These are phyloP conservation scores for Pseudonaja textilis DNA, from an alignment of 2,113 vertebrate genomes.

Conservation along the genomic window DNA sequence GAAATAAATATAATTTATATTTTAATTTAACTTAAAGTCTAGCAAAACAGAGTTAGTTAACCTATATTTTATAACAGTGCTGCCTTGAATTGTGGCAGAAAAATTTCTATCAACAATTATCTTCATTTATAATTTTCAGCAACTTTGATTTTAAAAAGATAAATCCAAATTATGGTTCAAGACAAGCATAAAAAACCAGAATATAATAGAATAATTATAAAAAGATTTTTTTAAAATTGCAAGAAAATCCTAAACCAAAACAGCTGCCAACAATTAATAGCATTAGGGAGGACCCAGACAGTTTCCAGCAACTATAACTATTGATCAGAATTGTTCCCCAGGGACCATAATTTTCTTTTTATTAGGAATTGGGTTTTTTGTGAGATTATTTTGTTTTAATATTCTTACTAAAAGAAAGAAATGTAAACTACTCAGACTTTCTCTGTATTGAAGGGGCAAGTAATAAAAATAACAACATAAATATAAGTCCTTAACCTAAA, in stretches of 20 bases:
- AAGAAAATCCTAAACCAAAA: not conserved
- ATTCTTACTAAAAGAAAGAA: not conserved
- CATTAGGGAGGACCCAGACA: not conserved
- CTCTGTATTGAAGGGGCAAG: not conserved
- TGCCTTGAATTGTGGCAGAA: not conserved
- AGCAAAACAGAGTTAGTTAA: not conserved
- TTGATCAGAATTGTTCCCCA: not conserved
- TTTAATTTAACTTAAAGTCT: not conserved
- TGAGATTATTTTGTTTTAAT: not conserved
- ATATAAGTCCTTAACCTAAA: not conserved
- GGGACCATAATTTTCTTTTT: not conserved
- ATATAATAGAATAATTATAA: not conserved
- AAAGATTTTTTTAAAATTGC: not conserved
- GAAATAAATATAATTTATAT: not conserved
- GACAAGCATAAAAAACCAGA: not conserved
- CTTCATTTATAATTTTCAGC: not conserved
- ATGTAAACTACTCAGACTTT: not conserved
- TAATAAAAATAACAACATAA: not conserved
- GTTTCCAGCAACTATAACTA: not conserved
- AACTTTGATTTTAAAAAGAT: not conserved
- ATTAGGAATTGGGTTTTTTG: not conserved
- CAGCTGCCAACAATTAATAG: not conserved
- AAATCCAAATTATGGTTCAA: not conserved
- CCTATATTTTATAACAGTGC: not conserved
- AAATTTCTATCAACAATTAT: not conserved